Evolutionary conservation across 2,113 vertebrate species (phyloP).

Genomic region (Limnothrissa miodon): DNA sequence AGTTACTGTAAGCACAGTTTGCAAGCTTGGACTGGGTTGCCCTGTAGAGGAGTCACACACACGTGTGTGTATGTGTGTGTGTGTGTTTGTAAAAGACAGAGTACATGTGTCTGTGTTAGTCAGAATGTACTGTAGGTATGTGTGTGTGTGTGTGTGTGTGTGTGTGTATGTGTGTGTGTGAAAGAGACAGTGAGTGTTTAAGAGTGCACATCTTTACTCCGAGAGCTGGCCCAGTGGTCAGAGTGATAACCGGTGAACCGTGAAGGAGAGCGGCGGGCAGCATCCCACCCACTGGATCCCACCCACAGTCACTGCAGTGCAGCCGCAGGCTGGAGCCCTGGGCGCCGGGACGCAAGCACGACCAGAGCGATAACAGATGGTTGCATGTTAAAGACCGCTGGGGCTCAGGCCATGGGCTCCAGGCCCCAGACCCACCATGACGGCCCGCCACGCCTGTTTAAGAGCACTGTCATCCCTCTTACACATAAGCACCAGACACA

Average conservation of each 20-base stretch:
- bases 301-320: conserved; percentile 62
- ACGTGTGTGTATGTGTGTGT: background rate
- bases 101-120: background rate
- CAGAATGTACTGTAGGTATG: background rate
- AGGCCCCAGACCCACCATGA: background rate
- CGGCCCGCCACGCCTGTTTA: background rate
- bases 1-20: conserved; percentile 14
- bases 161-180: background rate
- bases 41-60: background rate
- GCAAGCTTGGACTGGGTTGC: conserved; percentile 6
- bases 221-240: conserved; percentile 54
- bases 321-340: conserved; percentile 10
- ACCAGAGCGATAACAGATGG: conserved; percentile 61
- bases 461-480: conserved; percentile 4
- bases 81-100: background rate
- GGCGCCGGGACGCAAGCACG: conserved; percentile 30
- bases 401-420: background rate
- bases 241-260: conserved; percentile 67
- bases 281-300: conserved; percentile 70
- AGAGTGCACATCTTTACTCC: conserved; percentile 43
- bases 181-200: background rate
- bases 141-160: background rate
- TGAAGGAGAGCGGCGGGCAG: conserved; percentile 52
- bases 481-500: background rate
- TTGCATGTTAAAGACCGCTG: conserved; percentile 38